Evolutionary conservation across 2,797 vertebrate genomes (phyloP).

Genomic region (Labroides dimidiatus): DNA sequence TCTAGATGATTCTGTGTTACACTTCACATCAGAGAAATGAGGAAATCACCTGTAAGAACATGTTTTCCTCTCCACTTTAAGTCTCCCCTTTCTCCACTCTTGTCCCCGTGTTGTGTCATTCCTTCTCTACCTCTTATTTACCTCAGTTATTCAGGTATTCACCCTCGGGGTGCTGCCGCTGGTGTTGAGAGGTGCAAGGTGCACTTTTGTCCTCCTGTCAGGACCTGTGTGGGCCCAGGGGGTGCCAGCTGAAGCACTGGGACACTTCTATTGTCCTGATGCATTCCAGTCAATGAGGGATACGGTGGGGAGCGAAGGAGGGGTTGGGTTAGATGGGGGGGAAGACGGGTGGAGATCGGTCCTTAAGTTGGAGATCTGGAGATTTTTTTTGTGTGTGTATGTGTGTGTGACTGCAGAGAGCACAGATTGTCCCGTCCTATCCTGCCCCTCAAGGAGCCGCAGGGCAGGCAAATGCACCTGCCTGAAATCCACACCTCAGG

Average conservation of each 20-base stretch:
- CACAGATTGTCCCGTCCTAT: slow-evolving; percentile 66
- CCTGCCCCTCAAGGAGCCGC: slow-evolving; percentile 68
- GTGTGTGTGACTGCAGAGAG: slow-evolving; percentile 45
- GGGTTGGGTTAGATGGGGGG: slow-evolving; percentile 13
- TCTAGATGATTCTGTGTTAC: slow-evolving; percentile 37
- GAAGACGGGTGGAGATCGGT: slow-evolving; percentile 38
- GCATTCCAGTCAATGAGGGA: slow-evolving; percentile 78
- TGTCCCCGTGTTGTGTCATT: slow-evolving; percentile 52
- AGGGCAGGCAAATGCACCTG: slow-evolving; percentile 82
- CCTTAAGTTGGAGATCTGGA: slow-evolving; percentile 41
- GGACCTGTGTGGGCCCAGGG: slow-evolving; percentile 77
- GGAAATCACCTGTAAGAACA: slow-evolving; percentile 38
- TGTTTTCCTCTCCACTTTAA: slow-evolving; percentile 24
- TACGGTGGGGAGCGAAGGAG: slow-evolving; percentile 45
- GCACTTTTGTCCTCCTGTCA: slow-evolving; percentile 86
- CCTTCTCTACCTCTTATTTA: slow-evolving; percentile 52
- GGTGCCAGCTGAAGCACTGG: slow-evolving; percentile 59
- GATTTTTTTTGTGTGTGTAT: slow-evolving; percentile 35
- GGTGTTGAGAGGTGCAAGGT: slow-evolving; percentile 83
- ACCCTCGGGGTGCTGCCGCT: slow-evolving; percentile 65
- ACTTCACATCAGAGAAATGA: slow-evolving; percentile 51
- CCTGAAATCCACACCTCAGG: slow-evolving; percentile 82
- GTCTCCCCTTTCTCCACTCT: slow-evolving; percentile 20
- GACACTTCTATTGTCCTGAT: slow-evolving; percentile 77
- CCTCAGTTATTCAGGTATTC: slow-evolving; percentile 81